These are phyloP conservation scores for Vulpes vulpes DNA, from an alignment of 2,113 vertebrate species.

Conservation along the genomic window DNA sequence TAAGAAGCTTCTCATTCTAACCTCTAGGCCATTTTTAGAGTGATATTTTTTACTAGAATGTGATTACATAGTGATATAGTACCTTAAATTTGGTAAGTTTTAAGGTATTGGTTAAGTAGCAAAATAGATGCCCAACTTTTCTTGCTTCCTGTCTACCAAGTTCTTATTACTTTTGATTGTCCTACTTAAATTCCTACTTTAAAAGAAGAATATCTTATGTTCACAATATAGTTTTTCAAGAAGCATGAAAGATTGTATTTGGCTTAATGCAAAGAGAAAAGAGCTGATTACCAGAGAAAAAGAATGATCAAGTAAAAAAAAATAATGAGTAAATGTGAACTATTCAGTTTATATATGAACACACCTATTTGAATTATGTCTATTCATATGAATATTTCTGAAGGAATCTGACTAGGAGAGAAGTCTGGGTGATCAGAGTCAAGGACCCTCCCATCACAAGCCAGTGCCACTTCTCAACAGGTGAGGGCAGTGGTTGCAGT, in stretches of 20 bases:
- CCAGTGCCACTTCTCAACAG: not conserved
- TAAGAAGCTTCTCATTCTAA: constrained; percentile 58
- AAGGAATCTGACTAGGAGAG: not conserved
- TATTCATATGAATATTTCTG: not conserved
- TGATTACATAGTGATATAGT: constrained; percentile 37
- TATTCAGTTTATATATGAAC: not conserved
- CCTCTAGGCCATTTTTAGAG: constrained; percentile 1
- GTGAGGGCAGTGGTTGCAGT: not conserved
- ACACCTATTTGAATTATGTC: not conserved
- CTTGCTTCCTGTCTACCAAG: constrained; percentile 5
- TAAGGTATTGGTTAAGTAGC: not conserved
- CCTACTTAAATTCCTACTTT: constrained; percentile 6
- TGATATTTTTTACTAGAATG: not conserved
- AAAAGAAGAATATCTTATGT: not conserved
- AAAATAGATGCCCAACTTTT: constrained; percentile 44
- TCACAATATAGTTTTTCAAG: not conserved
- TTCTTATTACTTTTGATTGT: constrained; percentile 25
- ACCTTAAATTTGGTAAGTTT: constrained; percentile 22
- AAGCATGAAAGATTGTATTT: not conserved
- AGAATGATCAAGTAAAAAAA: not conserved
- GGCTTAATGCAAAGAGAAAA: constrained; percentile 41
- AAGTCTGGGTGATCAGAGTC: not conserved
- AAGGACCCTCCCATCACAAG: not conserved
- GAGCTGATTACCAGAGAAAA: not conserved
- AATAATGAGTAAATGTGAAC: not conserved